A percentile compares a stretch with the other conserved stretches of the same genome.
phyloP scores from a whole-genome alignment of 2,888 invertebrate genomes.

The Dynastes grantii region DNA sequence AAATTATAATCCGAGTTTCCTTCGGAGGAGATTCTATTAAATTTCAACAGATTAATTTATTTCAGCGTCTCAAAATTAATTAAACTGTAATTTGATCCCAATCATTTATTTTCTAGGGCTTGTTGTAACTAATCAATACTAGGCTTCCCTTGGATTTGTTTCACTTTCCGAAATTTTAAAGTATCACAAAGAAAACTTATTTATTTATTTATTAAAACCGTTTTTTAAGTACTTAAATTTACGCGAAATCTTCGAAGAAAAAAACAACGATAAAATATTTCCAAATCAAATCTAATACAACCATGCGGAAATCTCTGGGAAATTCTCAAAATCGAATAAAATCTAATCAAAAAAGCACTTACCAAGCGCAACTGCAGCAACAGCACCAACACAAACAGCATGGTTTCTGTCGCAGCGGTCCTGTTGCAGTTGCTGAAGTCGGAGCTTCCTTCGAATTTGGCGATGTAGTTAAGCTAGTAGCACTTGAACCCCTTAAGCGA shows the following conservation, averaged over 20 bases:
- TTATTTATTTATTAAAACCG: background rate
- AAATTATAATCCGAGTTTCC: too few relatives aligned
- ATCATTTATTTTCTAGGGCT: too few relatives aligned
- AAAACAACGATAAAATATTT: background rate
- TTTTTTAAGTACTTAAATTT: background rate
- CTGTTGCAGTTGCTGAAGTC: slow-evolving; percentile 62
- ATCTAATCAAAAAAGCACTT: slow-evolving; percentile 59
- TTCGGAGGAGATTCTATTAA: too few relatives aligned
- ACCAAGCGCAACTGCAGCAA: slow-evolving; percentile 82
- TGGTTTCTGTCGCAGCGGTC: slow-evolving; percentile 72
- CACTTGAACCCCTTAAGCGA: slow-evolving; percentile 63
- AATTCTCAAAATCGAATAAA: too few relatives aligned
- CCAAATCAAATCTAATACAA: background rate
- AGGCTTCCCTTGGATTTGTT: too few relatives aligned
- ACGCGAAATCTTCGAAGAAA: too few relatives aligned
- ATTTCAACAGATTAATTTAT: too few relatives aligned
- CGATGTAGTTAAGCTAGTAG: slow-evolving; percentile 64
- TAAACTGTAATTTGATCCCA: too few relatives aligned
- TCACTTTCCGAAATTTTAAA: background rate
- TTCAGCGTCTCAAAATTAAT: too few relatives aligned
- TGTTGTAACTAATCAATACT: too few relatives aligned
- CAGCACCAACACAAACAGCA: slow-evolving; percentile 82
- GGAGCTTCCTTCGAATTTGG: slow-evolving; percentile 66
- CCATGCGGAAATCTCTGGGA: background rate
- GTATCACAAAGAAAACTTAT: background rate